Conservation (phyloP, 2,888 invertebrate genomes). For the Laothoe populi region DNA sequence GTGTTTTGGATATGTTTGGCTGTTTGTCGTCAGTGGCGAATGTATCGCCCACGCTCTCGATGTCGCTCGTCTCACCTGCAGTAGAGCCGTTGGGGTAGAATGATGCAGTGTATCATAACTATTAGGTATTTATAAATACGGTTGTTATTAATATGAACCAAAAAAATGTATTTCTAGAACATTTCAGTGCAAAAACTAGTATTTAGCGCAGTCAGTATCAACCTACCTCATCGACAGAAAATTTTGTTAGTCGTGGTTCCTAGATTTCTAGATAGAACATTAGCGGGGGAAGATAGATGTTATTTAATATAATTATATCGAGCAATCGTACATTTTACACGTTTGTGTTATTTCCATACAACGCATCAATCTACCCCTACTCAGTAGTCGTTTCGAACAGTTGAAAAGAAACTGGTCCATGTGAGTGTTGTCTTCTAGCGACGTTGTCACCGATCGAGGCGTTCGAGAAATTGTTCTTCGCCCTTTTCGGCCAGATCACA, state of each 20-base stretch:
- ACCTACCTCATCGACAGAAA: conserved; percentile 60
- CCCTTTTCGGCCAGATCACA: conserved; percentile 97
- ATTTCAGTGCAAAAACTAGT: neutral
- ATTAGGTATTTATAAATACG: neutral
- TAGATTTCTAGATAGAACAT: conserved; percentile 48
- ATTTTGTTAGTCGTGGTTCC: conserved; percentile 59
- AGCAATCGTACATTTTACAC: conserved; percentile 13
- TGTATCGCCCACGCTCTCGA: conserved; percentile 70
- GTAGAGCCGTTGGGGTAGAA: conserved; percentile 71
- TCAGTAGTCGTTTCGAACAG: conserved; percentile 38
- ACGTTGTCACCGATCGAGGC: conserved; percentile 95
- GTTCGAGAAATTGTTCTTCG: conserved; percentile 99
- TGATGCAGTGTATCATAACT: conserved; percentile 54
- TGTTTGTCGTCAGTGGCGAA: conserved; percentile 80
- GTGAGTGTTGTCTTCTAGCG: conserved; percentile 86
- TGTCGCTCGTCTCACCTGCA: conserved; percentile 62
- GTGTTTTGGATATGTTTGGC: conserved; percentile 72
- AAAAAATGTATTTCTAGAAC: neutral
- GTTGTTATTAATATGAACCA: neutral
- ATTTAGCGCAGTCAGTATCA: conserved; percentile 50
- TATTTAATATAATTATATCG: conserved; percentile 24
- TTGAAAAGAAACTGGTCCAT: conserved; percentile 71
- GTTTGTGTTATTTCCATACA: conserved; percentile 27
- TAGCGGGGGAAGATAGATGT: conserved; percentile 64
- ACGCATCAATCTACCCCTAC: conserved; percentile 67